Evolutionary conservation across 2,888 invertebrate species (phyloP), one percentile per base, ranked within the genome.

Genomic region (Chaetogeoica ovagalla): DNA sequence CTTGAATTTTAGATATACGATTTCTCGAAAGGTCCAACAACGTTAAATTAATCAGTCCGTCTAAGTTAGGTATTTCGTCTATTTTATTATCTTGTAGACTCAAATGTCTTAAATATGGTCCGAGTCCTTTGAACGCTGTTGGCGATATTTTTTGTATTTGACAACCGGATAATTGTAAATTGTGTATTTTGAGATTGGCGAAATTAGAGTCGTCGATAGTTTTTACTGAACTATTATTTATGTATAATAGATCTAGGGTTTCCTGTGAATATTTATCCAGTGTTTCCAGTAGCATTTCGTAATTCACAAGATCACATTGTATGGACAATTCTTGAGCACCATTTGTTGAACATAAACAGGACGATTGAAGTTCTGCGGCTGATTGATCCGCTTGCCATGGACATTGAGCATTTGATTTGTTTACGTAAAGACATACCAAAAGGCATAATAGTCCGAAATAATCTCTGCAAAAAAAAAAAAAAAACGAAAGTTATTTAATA

Each of bases 301-400:
- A 94, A 85, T 94, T 92, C 82, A 95, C 94, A 89, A 94, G 93
- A 87, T 95, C 94, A 87, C 95, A 96, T 87, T 96, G 95, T 83
- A 96, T 93, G 55, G 94, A 94, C 19, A 96, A 88, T 86, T 95
- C 94, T 84, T 91, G 90, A 65, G 93, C 94, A 82, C 94, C 88
- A 86, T 95, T 95, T 86, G 92, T 92, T 82, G 95, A 94, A 87
- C 96, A 96, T 82, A 95, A 90, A 86, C 96, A 96, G 68, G 94
- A 91, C 71, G 93, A 90, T 85, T 94, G 94, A 82, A 96, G 89
- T 82, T 92, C 92, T 43, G 71, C 39, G 9, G 71, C 63, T 70
- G 89, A 88, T 39, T 92, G 89, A 82, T 92, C 91, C 82, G 90
- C 89, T 84, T 92, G 92, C 95, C 95, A 95, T 0, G 96, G 95